Percentiles rank a stretch among this genome's conserved stretches.
Evolutionary conservation across 2,113 vertebrate species (phyloP).

Genomic region (Heterocephalus glaber): DNA sequence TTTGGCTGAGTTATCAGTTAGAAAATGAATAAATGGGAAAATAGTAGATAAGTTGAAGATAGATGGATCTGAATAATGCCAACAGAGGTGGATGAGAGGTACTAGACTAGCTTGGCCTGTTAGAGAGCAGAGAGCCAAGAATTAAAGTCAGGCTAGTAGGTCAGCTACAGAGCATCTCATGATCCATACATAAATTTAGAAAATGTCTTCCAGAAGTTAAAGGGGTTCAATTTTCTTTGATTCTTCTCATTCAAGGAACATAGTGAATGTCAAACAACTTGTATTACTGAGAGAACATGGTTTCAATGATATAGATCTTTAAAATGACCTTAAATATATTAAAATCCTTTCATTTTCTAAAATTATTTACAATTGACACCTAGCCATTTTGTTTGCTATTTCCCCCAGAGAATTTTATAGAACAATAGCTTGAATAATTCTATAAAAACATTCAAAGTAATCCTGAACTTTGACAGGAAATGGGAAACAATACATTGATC

Average conservation of each 20-base stretch:
- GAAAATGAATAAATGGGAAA: neutral
- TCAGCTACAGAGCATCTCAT: neutral
- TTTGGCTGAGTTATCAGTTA: neutral
- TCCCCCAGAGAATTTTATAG: neutral
- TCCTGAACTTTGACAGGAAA: slow-evolving; percentile 3
- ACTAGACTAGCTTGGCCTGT: neutral
- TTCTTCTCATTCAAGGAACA: neutral
- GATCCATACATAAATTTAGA: neutral
- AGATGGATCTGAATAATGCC: neutral
- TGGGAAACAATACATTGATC: neutral
- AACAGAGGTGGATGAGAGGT: neutral
- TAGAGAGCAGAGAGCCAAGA: neutral
- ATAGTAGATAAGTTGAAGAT: neutral
- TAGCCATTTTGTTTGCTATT: neutral
- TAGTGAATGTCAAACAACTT: neutral
- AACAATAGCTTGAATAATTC: neutral
- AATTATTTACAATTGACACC: neutral
- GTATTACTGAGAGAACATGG: neutral
- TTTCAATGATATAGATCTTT: neutral
- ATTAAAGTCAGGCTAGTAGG: neutral
- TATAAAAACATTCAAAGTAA: slow-evolving; percentile 39
- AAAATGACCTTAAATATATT: neutral
- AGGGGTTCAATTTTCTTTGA: neutral
- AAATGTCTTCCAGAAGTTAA: neutral
- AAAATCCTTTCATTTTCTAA: slow-evolving; percentile 23